Conservation (phyloP, 2,113 vertebrate genomes). For the Alosa alosa region DNA sequence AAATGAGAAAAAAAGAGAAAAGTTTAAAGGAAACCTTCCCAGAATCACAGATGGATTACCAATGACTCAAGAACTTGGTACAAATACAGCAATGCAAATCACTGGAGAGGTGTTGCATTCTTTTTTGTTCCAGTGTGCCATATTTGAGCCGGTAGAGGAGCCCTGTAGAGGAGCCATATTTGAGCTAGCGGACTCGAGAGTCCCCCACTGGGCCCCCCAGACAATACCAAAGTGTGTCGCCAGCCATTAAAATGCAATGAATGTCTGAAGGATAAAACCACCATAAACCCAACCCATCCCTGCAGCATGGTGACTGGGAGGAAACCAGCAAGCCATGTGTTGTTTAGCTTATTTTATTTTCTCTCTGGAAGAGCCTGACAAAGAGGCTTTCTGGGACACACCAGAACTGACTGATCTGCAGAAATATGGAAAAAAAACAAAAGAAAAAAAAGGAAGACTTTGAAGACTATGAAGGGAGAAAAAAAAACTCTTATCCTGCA, state of each 20-base stretch:
- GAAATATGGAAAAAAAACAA: neutral
- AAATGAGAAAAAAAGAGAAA: too few species aligned
- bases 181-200: too few species aligned
- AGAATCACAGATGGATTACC: too few species aligned
- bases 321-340: neutral
- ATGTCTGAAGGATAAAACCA: constrained; percentile 12
- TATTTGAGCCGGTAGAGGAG: too few species aligned
- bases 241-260: constrained; percentile 28
- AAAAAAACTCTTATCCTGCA: neutral
- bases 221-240: neutral
- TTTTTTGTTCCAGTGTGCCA: neutral
- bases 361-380: neutral
- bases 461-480: constrained; percentile 6
- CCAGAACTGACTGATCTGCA: neutral
- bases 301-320: neutral
- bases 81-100: neutral
- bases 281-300: neutral
- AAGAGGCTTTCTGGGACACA: neutral
- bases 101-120: neutral
- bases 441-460: constrained; percentile 21
- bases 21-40: too few species aligned
- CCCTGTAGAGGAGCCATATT: neutral
- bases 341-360: neutral
- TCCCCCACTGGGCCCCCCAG: neutral
- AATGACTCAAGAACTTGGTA: too few species aligned